Evolutionary conservation across 30 jellyfish, hydroid and myxozoan genomes (phyloP).

Genomic region (Aurelia sp.): DNA sequence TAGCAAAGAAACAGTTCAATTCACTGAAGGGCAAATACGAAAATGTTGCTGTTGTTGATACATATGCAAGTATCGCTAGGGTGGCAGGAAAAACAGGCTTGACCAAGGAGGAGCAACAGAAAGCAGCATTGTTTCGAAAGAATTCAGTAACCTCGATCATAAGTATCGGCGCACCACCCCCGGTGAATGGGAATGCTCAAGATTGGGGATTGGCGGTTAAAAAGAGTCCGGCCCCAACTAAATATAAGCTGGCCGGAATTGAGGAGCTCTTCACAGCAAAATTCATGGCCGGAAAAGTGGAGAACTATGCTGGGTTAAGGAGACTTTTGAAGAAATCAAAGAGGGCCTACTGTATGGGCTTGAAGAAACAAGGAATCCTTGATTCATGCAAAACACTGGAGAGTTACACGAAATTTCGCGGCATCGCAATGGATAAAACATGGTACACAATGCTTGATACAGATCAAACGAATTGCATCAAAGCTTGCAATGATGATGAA

Average conservation of each 20-base stretch:
- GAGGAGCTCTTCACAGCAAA: slow-evolving; percentile 49
- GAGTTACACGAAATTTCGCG: slow-evolving; percentile 38
- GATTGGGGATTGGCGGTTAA: slow-evolving; percentile 73
- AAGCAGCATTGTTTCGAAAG: slow-evolving; percentile 38
- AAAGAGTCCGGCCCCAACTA: slow-evolving; percentile 68
- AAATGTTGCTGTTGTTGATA: slow-evolving; percentile 47
- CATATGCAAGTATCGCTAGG: slow-evolving; percentile 43
- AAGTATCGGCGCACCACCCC: slow-evolving; percentile 79
- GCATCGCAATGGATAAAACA: not conserved
- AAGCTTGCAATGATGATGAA: no score
- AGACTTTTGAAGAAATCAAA: not conserved
- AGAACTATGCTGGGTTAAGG: not conserved
- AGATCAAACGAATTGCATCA: no score
- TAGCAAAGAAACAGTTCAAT: slow-evolving; percentile 35
- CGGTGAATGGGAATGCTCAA: slow-evolving; percentile 55
- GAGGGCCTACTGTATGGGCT: slow-evolving; percentile 29
- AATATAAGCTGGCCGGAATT: slow-evolving; percentile 46
- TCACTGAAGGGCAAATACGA: not conserved
- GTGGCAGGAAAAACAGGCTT: slow-evolving; percentile 38
- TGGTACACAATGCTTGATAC: no score
- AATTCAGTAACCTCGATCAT: slow-evolving; percentile 54
- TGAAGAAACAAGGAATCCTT: slow-evolving; percentile 35
- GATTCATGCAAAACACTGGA: slow-evolving; percentile 51
- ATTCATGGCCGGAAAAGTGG: slow-evolving; percentile 46
- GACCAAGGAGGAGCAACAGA: slow-evolving; percentile 17